A percentile compares a stretch with the other conserved stretches of the same genome.
Conservation (phyloP, 2,797 vertebrate genomes). For the Varecia variegata region DNA sequence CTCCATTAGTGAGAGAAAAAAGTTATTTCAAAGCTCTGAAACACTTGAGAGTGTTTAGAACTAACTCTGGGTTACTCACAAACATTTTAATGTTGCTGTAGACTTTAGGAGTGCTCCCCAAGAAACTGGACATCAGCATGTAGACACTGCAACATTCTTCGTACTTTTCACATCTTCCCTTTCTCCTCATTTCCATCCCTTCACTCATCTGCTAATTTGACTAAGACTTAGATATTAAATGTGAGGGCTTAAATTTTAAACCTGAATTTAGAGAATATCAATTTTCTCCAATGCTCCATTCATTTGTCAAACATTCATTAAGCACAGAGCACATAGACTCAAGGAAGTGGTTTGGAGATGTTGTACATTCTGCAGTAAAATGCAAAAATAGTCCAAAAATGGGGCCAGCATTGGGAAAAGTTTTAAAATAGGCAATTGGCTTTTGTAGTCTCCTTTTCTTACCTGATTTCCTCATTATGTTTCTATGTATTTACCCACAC, state of each 20-base stretch:
- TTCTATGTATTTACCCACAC: background rate
- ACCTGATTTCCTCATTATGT: background rate
- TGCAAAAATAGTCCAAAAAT: background rate
- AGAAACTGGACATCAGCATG: background rate
- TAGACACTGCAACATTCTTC: background rate
- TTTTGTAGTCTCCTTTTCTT: background rate
- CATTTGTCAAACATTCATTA: background rate
- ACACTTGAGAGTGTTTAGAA: background rate
- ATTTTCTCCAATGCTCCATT: background rate
- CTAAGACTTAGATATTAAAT: background rate
- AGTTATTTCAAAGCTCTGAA: background rate
- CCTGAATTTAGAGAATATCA: background rate
- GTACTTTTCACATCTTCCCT: background rate
- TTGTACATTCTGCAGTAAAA: background rate
- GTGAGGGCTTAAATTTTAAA: constrained; percentile 14
- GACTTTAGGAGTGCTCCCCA: background rate
- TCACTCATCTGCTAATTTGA: background rate
- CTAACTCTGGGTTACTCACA: background rate
- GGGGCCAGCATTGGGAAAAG: background rate
- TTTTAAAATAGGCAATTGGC: background rate
- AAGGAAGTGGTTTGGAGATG: background rate
- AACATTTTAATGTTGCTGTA: background rate
- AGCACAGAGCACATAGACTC: background rate
- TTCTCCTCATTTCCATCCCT: background rate
- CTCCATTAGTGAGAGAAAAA: background rate